phyloP scores from a whole-genome alignment of 2,888 invertebrate genomes.

The Apamea crenata region DNA sequence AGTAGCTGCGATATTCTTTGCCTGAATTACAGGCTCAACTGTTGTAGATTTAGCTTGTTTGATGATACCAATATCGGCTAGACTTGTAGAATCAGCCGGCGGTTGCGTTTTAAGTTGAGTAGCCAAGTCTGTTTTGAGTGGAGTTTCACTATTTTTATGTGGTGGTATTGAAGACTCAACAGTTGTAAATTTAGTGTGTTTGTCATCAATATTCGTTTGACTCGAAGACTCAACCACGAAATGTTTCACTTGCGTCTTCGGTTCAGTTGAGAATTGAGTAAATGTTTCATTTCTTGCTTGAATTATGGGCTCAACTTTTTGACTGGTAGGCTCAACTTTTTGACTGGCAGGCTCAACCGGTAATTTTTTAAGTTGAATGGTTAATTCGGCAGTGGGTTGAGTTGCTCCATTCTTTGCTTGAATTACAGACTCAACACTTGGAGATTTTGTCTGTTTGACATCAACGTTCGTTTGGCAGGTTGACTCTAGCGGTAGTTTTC shows the following conservation, averaged over 20 bases:
- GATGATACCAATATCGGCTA: constrained; percentile 49
- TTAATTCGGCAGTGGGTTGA: constrained; percentile 22
- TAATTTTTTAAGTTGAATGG: constrained; percentile 13
- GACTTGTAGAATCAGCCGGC: constrained; percentile 29
- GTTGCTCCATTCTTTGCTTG: constrained; percentile 40
- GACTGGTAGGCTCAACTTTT: constrained; percentile 32
- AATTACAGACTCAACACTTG: constrained; percentile 28
- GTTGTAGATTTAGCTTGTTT: background rate
- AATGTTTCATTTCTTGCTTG: constrained; percentile 24
- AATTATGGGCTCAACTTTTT: constrained; percentile 13
- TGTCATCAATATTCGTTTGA: constrained; percentile 6
- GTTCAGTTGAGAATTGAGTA: constrained; percentile 13
- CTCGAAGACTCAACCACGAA: background rate
- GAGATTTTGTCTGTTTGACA: constrained; percentile 5
- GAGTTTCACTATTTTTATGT: background rate
- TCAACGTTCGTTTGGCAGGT: background rate
- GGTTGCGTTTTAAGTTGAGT: constrained; percentile 1
- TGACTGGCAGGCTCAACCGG: background rate
- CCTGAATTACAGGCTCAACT: constrained; percentile 17
- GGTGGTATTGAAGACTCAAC: constrained; percentile 18
- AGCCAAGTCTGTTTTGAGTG: background rate
- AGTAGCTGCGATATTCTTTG: background rate
- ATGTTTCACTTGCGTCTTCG: background rate
- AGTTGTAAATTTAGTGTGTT: background rate
- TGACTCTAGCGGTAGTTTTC: constrained; percentile 14